Base-by-base conservation (phyloP, 2,113 vertebrate genomes). In the Phaethon lepturus region DNA sequence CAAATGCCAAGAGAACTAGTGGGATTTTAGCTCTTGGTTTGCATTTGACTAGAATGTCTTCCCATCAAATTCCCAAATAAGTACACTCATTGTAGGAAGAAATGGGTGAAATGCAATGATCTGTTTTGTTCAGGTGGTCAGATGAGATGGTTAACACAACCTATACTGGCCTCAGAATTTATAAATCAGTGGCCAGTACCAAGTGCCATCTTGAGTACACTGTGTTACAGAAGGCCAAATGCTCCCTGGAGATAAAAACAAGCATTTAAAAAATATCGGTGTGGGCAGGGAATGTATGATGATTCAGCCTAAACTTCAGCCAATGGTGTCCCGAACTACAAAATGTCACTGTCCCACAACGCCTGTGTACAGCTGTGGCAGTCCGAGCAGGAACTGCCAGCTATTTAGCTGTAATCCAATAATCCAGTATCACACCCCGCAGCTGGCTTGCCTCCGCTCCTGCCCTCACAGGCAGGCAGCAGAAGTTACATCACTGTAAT, bases 341-440 rank as follows among this genome's bases (percentile, higher is more conserved):
- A 83, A 66, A 42, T 25, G 40, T 60, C 33, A 8, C n/a, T 76
- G 40, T 73, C n/a, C 40, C 25, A 47, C n/a, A 72, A 79, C 83
- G n/a, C 28, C 13, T 10, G 1, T 16, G 16, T 50, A 42, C 31
- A 50, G 24, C 68, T 67, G 47, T 28, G 33, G 84, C 38, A 74
- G 42, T 26, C 55, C 84, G 52, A 66, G 40, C 1, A 1, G 28
- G 35, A 76, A 6, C 29, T 73, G n/a, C 35, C 81, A 55, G 28
- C 22, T 91, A 40, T 52, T 44, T 42, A 18, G 62, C 60, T 67
- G 44, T 38, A 33, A 79, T 59, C 19, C 45, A 53, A 3, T 40
- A 77, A 60, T 33, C 38, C 38, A 38, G 19, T 17, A 26, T 42
- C 29, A 31, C 3, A 14, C 14, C 33, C 45, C 0, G 0, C 26